These are phyloP conservation scores for Rotaria sp. DNA, from an alignment of 2,888 invertebrate species.

Conservation along the genomic window DNA sequence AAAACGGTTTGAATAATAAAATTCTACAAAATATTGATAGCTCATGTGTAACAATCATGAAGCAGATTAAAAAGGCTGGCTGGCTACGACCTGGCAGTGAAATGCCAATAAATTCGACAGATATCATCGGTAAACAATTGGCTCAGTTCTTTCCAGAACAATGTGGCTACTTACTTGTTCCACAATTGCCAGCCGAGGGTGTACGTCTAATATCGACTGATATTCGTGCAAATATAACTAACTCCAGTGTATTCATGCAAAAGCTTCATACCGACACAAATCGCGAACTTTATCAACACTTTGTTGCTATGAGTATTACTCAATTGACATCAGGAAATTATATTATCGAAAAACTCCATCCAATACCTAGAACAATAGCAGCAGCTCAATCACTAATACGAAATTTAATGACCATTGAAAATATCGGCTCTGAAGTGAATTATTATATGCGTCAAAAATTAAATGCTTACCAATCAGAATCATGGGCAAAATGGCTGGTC, in stretches of 20 bases:
- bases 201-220: not conserved
- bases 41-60: not conserved
- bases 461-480: not conserved
- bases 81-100: not conserved
- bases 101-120: not conserved
- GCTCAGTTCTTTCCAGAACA: not conserved
- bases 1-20: slow-evolving; percentile 13
- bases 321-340: not conserved
- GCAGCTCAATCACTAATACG: not conserved
- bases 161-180: not conserved
- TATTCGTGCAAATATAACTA: slow-evolving; percentile 8
- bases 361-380: not conserved
- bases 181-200: not conserved
- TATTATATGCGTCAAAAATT: not conserved
- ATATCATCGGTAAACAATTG: not conserved
- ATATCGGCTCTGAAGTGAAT: not conserved
- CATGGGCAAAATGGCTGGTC: slow-evolving; percentile 2
- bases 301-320: slow-evolving; percentile 12
- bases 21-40: not conserved
- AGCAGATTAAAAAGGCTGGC: not conserved
- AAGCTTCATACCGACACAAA: not conserved
- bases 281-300: not conserved
- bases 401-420: not conserved
- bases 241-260: not conserved
- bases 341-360: not conserved